Base-by-base conservation (phyloP, 2,888 invertebrate species). In the Limnephilus marmoratus region DNA sequence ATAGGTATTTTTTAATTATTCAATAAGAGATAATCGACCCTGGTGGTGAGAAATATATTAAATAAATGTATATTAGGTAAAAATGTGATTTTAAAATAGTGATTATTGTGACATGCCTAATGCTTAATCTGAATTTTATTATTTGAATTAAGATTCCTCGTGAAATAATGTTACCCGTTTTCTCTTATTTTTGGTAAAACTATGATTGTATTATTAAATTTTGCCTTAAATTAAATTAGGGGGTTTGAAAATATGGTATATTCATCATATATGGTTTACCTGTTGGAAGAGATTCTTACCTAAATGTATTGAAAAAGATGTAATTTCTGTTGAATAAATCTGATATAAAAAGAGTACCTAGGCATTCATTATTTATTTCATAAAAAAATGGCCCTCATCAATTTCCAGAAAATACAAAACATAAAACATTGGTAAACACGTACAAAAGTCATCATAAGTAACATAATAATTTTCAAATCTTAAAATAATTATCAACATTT, bases 71-170 rank as follows among this genome's bases (percentile, higher is more conserved):
- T 34, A 5, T 41, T 37, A 83, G 37, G 37, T 83, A 87, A 87
- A 49, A 87, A 87, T 87, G 86, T 87, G 87, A 49, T 87, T 87
- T 24, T 49, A 68, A 41, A 53, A 68, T 49, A 53, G 87, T 87
- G 87, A 87, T 87, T 68, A 68, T 68, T 53, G 68, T 68, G 68
- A 68, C 68, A 68, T 68, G 24, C 68, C 24, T 68, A 68, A 68
- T 68, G 24, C 68, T 68, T 68, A 68, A 68, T 68, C 68, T 68
- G 68, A 68, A 68, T 68, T 68, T 68, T 68, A 24, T 68, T 68
- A 68, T 68, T 68, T 18, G 18, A 24, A 68, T 68, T 68, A 18
- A 24, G 68, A 68, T 68, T 68, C 68, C 68, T n/a, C 68, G 24
- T 24, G 68, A n/a, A 68, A 68, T 68, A 68, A 68, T 24, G 24